Conservation (phyloP, 2,797 vertebrate species). For the Danio tinwini region DNA sequence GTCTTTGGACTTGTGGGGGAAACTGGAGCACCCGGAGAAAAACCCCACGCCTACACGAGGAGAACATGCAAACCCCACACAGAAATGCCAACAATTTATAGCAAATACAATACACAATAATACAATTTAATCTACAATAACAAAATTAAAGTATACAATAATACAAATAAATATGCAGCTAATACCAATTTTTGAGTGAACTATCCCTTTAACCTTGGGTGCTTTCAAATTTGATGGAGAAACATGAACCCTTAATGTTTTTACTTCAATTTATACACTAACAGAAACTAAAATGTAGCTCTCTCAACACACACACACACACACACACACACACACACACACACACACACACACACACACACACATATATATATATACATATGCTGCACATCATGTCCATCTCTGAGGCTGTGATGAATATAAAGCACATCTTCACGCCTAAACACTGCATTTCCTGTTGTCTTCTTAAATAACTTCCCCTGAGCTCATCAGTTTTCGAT, state of each 20-base stretch:
- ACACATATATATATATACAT: too few relatives aligned
- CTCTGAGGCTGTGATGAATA: slow-evolving; percentile 45
- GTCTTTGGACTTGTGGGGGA: too few relatives aligned
- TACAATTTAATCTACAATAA: too few relatives aligned
- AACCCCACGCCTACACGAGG: too few relatives aligned
- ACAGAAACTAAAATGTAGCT: background rate
- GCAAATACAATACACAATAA: too few relatives aligned
- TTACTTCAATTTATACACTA: background rate
- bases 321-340: background rate
- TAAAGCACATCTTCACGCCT: slow-evolving; percentile 47
- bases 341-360: background rate
- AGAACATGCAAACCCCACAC: too few relatives aligned
- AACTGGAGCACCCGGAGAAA: too few relatives aligned
- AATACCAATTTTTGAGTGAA: too few relatives aligned
- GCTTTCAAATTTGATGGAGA: background rate
- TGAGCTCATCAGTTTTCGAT: slow-evolving; percentile 44
- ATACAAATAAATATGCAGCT: too few relatives aligned
- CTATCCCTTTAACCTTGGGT: background rate
- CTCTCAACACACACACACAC: background rate
- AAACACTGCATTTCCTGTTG: slow-evolving; percentile 60
- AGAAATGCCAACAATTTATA: too few relatives aligned
- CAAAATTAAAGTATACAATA: too few relatives aligned
- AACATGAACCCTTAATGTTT: background rate
- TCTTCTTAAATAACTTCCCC: slow-evolving; percentile 52
- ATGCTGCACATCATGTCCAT: background rate